phyloP scores from a whole-genome alignment of 2,888 invertebrate genomes.

The Steinernema carpocapsae region DNA sequence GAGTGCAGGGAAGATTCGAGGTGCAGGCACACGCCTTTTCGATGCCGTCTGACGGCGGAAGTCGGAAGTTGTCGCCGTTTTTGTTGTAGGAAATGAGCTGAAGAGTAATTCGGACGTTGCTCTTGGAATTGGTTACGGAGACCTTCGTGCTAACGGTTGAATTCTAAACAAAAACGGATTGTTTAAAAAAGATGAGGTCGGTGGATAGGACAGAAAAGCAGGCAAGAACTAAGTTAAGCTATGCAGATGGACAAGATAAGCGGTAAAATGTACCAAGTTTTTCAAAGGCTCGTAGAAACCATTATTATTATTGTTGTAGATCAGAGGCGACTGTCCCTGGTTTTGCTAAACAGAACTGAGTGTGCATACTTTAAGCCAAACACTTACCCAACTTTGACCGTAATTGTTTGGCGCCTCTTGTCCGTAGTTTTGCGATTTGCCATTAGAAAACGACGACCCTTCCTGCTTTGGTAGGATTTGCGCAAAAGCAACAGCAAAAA shows the following conservation, averaged over 20 bases:
- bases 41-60: not conserved
- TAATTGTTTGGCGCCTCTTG: not conserved
- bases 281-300: not conserved
- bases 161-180: not conserved
- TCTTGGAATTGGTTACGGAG: conserved; percentile 1
- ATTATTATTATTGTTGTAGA: conserved; percentile 17
- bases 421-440: not conserved
- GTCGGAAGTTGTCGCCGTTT: not conserved
- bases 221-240: not conserved
- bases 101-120: not conserved
- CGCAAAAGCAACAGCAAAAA: not conserved
- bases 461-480: conserved; percentile 5
- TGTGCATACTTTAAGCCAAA: not conserved
- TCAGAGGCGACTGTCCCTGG: conserved; percentile 25
- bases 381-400: conserved; percentile 21
- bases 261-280: not conserved
- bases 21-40: not conserved
- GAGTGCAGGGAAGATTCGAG: not conserved
- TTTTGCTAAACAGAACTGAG: not conserved
- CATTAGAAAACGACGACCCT: not conserved
- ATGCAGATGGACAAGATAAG: not conserved
- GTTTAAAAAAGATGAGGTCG: not conserved
- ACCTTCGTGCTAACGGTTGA: not conserved
- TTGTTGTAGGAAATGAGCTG: not conserved
- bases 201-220: not conserved